Conservation (phyloP, 2,888 invertebrate species). For the Meteorus colon region DNA sequence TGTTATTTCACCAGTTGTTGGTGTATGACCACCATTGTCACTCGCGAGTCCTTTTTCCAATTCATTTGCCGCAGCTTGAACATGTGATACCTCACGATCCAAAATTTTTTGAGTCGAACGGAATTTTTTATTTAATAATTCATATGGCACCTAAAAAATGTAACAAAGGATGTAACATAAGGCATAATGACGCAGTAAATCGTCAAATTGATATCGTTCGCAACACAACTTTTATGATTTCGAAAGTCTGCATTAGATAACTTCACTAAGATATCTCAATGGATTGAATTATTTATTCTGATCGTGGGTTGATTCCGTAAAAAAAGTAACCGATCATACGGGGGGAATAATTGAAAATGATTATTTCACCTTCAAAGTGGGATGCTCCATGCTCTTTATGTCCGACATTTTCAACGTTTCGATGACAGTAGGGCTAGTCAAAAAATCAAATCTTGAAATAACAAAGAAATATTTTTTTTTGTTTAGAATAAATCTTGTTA, state of each 20-base stretch:
- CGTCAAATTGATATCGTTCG: neutral
- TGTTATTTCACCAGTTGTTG: constrained; percentile 83
- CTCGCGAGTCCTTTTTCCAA: constrained; percentile 84
- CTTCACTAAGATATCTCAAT: neutral
- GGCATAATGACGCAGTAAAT: neutral
- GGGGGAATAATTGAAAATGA: neutral
- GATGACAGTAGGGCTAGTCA: constrained; percentile 37
- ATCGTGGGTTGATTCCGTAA: neutral
- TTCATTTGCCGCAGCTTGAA: constrained; percentile 85
- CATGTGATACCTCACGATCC: constrained; percentile 93
- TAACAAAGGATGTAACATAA: neutral
- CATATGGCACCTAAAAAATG: constrained; percentile 90
- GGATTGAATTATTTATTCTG: neutral
- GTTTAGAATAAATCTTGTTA: neutral
- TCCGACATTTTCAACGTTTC: constrained; percentile 80
- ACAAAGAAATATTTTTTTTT: constrained; percentile 12
- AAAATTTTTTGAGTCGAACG: constrained; percentile 94
- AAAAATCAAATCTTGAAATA: constrained; percentile 29
- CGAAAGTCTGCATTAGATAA: neutral
- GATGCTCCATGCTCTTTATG: constrained; percentile 95
- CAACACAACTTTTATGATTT: neutral
- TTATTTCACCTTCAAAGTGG: constrained; percentile 88
- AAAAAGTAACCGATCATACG: neutral
- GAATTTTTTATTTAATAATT: constrained; percentile 97
- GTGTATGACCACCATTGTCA: constrained; percentile 73